Evolutionary conservation across 2,113 vertebrate genomes (phyloP).

Genomic region (Triplophysa tibetana): DNA sequence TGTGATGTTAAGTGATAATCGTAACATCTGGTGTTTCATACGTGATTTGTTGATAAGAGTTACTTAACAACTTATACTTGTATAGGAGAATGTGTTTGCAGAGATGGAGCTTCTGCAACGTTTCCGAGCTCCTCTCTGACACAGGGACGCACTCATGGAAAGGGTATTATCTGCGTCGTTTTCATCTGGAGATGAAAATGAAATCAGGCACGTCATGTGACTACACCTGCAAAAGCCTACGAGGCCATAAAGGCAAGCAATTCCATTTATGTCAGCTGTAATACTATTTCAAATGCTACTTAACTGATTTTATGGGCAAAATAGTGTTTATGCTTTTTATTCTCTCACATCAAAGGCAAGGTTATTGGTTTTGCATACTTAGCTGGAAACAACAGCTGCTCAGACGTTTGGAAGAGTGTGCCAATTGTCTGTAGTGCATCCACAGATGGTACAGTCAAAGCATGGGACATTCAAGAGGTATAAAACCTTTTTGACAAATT

Average conservation of each 20-base stretch:
- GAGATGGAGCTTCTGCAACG: slow-evolving; percentile 77
- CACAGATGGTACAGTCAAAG: slow-evolving; percentile 71
- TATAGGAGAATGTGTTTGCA: slow-evolving; percentile 76
- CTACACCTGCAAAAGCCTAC: slow-evolving; percentile 75
- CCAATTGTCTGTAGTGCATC: slow-evolving; percentile 74
- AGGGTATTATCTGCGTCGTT: slow-evolving; percentile 74
- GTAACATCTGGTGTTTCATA: not conserved
- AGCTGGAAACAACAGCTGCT: slow-evolving; percentile 51
- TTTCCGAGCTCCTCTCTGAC: slow-evolving; percentile 56
- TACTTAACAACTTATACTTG: not conserved
- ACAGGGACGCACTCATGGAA: slow-evolving; percentile 71
- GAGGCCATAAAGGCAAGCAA: slow-evolving; percentile 72
- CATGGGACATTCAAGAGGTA: slow-evolving; percentile 76
- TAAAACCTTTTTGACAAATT: not conserved
- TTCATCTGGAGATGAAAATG: slow-evolving; percentile 75
- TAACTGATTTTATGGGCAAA: not conserved
- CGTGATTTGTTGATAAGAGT: not conserved
- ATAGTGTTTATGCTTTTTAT: not conserved
- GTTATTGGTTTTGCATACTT: slow-evolving; percentile 71
- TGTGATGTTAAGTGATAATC: not conserved
- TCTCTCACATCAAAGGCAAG: slow-evolving; percentile 65
- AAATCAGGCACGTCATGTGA: slow-evolving; percentile 68
- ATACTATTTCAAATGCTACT: not conserved
- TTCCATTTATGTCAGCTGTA: not conserved
- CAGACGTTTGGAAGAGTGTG: slow-evolving; percentile 57